Evolutionary conservation across 1,140 invertebrate genomes (phyloP).

Genomic region (Zaprionus camerounensis): DNA sequence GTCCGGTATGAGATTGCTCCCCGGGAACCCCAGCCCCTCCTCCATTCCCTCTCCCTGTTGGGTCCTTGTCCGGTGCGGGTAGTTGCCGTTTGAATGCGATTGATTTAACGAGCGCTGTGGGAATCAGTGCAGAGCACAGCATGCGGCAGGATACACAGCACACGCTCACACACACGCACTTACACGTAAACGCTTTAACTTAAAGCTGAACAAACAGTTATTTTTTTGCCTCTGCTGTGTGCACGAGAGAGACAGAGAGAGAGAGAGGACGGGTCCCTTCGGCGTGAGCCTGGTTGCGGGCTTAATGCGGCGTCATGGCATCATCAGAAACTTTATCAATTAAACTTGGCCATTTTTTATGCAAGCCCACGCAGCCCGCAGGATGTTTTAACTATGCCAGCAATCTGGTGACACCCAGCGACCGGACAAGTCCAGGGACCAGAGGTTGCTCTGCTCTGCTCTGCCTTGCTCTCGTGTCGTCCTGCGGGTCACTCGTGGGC

Average conservation of each 20-base stretch:
- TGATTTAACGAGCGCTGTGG: constrained; percentile 75
- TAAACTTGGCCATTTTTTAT: constrained; percentile 78
- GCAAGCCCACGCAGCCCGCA: constrained; percentile 64
- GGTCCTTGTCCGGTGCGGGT: constrained; percentile 10
- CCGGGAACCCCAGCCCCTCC: no score
- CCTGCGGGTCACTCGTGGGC: constrained; percentile 40
- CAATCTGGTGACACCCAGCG: constrained; percentile 44
- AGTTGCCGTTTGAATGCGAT: constrained; percentile 70
- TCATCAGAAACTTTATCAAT: constrained; percentile 79
- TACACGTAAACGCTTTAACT: constrained; percentile 70
- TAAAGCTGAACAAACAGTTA: constrained; percentile 78
- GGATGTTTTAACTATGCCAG: constrained; percentile 46
- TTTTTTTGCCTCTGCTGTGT: constrained; percentile 40
- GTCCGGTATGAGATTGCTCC: constrained; percentile 55
- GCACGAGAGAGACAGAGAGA: background rate
- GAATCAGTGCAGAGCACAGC: constrained; percentile 67
- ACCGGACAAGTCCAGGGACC: constrained; percentile 4
- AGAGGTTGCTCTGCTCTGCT: background rate
- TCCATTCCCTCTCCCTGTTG: background rate
- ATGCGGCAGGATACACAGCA: constrained; percentile 38
- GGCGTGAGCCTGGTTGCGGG: constrained; percentile 43
- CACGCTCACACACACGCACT: constrained; percentile 30
- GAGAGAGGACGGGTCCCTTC: constrained; percentile 19
- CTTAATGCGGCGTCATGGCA: constrained; percentile 79
- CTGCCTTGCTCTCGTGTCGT: background rate